Conservation (phyloP, 2,113 vertebrate species). For the Leptodactylus fuscus region DNA sequence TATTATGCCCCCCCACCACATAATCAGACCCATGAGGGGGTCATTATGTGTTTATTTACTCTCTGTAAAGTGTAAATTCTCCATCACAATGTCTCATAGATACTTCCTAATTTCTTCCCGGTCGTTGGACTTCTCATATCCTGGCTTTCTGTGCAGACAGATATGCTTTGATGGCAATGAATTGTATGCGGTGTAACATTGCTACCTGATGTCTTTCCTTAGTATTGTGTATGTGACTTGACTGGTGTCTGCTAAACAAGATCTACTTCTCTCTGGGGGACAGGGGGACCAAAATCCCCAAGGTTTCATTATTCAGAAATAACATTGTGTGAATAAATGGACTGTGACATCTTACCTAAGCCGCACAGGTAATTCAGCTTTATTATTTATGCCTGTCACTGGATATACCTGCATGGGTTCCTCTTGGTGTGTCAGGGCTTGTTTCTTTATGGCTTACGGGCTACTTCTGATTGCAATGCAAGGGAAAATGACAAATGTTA, state of each 20-base stretch:
- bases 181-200: constrained; percentile 20
- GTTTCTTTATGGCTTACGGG: constrained; percentile 23
- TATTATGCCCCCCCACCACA: neutral
- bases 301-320: constrained; percentile 32
- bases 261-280: neutral
- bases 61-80: neutral
- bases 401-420: constrained; percentile 42
- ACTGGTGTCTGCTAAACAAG: constrained; percentile 7
- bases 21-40: constrained; percentile 5
- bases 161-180: neutral
- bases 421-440: constrained; percentile 29
- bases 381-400: constrained; percentile 55
- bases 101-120: constrained; percentile 4
- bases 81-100: neutral
- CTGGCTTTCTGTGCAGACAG: neutral
- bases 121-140: neutral
- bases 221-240: neutral
- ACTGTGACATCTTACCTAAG: constrained; percentile 34
- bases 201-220: neutral
- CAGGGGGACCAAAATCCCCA: constrained; percentile 7
- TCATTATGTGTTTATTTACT: constrained; percentile 20
- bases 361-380: constrained; percentile 2
- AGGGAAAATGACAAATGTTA: constrained; percentile 13
- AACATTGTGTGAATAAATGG: constrained; percentile 43
- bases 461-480: constrained; percentile 20